Conservation (phyloP, 2,888 invertebrate species). For the Brachyopa scutellaris region DNA sequence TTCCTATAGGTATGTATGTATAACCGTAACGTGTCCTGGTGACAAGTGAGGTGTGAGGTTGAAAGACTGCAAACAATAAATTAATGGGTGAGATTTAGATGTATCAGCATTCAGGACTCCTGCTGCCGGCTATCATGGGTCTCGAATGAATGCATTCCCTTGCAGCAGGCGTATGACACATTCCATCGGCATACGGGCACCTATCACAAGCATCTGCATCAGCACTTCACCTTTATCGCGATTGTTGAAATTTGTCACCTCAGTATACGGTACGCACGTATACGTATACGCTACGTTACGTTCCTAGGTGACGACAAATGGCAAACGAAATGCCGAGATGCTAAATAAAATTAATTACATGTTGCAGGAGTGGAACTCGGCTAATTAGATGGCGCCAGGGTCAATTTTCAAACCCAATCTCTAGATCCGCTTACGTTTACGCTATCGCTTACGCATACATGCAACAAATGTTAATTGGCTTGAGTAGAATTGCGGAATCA, state of each 20-base stretch:
- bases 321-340: too few species aligned
- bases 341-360: slow-evolving; percentile 54
- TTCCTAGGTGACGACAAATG: too few species aligned
- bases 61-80: slow-evolving; percentile 52
- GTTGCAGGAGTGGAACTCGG: slow-evolving; percentile 16
- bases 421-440: slow-evolving; percentile 49
- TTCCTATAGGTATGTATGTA: slow-evolving; percentile 1
- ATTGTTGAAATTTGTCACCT: slow-evolving; percentile 31
- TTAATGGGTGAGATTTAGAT: slow-evolving; percentile 41
- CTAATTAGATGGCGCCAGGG: slow-evolving; percentile 67
- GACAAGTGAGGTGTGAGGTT: slow-evolving; percentile 1
- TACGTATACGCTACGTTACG: too few species aligned
- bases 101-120: slow-evolving; percentile 33
- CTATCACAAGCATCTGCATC: slow-evolving; percentile 13
- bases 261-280: neutral
- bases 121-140: neutral
- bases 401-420: slow-evolving; percentile 37
- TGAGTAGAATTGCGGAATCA: slow-evolving; percentile 64
- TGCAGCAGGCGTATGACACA: slow-evolving; percentile 28
- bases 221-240: neutral
- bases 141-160: slow-evolving; percentile 17
- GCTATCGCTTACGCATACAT: too few species aligned
- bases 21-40: slow-evolving; percentile 17
- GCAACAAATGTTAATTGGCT: slow-evolving; percentile 65
- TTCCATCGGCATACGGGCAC: slow-evolving; percentile 36